Conservation (phyloP, 2,797 vertebrate species). For the Molossus molossus region DNA sequence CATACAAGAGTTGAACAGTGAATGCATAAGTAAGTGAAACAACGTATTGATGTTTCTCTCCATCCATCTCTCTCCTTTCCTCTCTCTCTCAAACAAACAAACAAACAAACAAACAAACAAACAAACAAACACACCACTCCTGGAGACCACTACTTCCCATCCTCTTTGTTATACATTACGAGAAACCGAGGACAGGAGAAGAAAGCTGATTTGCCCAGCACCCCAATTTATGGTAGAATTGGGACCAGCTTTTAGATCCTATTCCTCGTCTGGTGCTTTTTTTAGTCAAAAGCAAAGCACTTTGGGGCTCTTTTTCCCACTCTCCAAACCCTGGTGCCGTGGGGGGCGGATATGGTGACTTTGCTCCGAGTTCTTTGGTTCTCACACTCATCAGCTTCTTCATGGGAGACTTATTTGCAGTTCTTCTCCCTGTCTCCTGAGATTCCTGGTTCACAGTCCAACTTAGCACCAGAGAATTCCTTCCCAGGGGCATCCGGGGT, state of each 20-base stretch:
- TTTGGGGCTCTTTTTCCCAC: background rate
- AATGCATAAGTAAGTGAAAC: background rate
- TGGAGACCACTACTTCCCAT: background rate
- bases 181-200: background rate
- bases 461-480: conserved; percentile 49
- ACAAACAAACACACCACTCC: background rate
- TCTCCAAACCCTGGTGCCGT: too few species aligned
- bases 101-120: too few species aligned
- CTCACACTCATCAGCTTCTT: background rate
- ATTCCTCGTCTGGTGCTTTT: background rate
- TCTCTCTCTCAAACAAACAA: background rate
- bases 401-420: background rate
- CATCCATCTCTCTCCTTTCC: background rate
- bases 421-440: conserved; percentile 42
- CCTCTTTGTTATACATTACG: background rate
- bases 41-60: background rate
- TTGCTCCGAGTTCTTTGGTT: background rate
- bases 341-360: background rate
- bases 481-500: background rate
- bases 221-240: too few species aligned
- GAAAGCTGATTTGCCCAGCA: background rate
- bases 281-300: background rate
- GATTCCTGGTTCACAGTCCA: conserved; percentile 22
- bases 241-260: background rate
- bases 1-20: background rate